Percentiles rank a stretch among this genome's conserved stretches.
Conservation (phyloP, 2,113 vertebrate genomes). For the Pimephales promelas region DNA sequence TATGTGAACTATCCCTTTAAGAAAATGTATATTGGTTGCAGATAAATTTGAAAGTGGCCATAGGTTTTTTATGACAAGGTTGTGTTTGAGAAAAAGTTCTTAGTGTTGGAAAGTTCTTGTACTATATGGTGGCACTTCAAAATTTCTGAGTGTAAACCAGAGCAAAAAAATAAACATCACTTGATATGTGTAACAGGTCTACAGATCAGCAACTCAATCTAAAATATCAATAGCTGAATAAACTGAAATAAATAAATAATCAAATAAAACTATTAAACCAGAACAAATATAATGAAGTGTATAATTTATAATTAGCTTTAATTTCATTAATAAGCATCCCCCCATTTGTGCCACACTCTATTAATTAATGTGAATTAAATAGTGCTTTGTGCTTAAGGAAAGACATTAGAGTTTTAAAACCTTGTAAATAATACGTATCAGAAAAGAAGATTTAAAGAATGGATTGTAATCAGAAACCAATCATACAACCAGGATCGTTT, state of each 20-base stretch:
- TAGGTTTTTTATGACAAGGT: background rate
- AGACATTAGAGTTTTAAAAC: background rate
- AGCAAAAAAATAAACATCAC: background rate
- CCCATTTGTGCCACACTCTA: background rate
- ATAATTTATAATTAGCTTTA: background rate
- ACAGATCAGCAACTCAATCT: too few relatives aligned
- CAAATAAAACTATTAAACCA: background rate
- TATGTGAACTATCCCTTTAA: background rate
- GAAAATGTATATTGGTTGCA: background rate
- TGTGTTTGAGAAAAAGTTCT: background rate
- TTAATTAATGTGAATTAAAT: background rate
- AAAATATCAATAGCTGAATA: background rate
- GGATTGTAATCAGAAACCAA: background rate
- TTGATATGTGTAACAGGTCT: too few relatives aligned
- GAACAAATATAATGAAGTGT: background rate
- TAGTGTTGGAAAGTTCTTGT: background rate
- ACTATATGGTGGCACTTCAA: background rate
- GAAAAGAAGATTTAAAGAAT: background rate
- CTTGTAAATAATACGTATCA: background rate
- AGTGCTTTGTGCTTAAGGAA: background rate
- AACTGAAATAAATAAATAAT: background rate
- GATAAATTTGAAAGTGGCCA: background rate
- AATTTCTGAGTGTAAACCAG: too few relatives aligned
- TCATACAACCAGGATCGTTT: slow-evolving; percentile 50
- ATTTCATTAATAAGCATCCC: background rate